Percentiles rank a stretch among this genome's conserved stretches.
These are phyloP conservation scores for Microctonus hyperodae DNA, from an alignment of 2,888 invertebrate species.

Conservation along the genomic window DNA sequence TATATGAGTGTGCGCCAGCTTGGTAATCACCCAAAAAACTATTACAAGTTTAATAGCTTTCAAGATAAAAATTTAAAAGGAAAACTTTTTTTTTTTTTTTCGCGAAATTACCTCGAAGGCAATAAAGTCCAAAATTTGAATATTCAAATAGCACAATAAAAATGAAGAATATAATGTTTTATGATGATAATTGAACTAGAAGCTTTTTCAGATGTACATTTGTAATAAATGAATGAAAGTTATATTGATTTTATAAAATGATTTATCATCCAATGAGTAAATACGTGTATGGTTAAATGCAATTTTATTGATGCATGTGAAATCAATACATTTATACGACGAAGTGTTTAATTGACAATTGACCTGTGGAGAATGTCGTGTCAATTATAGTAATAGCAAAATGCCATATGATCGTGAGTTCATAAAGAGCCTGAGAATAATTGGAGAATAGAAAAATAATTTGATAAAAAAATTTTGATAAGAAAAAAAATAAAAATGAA, in stretches of 20 bases:
- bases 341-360: conserved; percentile 14
- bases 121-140: background rate
- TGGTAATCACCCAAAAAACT: background rate
- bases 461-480: too few relatives aligned
- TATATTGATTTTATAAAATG: background rate
- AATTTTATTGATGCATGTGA: background rate
- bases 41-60: background rate
- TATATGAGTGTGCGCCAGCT: background rate
- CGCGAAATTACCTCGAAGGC: background rate
- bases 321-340: background rate
- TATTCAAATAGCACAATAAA: too few relatives aligned
- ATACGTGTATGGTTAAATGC: background rate
- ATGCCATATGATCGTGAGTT: background rate
- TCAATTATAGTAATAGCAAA: conserved; percentile 6
- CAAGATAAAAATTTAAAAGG: background rate
- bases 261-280: background rate
- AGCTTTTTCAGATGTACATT: too few relatives aligned
- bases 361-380: conserved; percentile 4
- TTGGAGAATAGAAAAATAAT: too few relatives aligned
- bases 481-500: background rate
- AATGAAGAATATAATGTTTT: too few relatives aligned
- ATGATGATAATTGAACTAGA: too few relatives aligned
- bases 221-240: background rate
- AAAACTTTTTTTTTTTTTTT: background rate
- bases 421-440: background rate